These are phyloP conservation scores for Paramormyrops kingsleyae DNA, from an alignment of 2,113 vertebrate species.

Conservation along the genomic window DNA sequence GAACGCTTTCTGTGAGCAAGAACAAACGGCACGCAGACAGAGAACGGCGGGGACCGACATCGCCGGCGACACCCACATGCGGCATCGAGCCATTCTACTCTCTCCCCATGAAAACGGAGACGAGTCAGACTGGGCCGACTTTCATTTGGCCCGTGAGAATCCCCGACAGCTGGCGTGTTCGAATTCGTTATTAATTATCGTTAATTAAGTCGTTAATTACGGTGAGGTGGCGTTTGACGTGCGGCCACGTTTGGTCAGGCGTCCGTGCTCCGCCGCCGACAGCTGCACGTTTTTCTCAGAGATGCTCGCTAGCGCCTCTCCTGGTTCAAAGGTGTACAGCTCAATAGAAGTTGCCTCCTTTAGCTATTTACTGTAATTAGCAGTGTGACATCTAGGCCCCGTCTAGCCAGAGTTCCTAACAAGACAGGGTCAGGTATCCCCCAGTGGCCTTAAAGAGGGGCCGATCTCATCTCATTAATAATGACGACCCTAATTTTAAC, in stretches of 20 bases:
- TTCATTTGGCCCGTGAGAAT: not conserved
- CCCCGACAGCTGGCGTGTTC: not conserved
- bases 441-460: not conserved
- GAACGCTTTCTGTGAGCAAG: slow-evolving; percentile 96
- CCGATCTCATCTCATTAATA: not conserved
- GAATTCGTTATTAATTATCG: not conserved
- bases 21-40: slow-evolving; percentile 59
- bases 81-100: not conserved
- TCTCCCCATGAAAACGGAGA: not conserved
- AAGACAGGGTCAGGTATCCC: not conserved
- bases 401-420: not conserved
- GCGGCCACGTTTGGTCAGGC: not conserved
- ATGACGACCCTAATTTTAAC: slow-evolving; percentile 2
- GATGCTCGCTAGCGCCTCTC: not conserved
- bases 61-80: slow-evolving; percentile 24
- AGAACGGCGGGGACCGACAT: slow-evolving; percentile 41
- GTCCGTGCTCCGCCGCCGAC: not conserved
- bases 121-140: not conserved
- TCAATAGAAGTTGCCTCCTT: not conserved
- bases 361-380: not conserved
- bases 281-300: not conserved
- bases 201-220: not conserved
- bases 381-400: not conserved
- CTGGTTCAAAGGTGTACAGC: not conserved
- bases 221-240: not conserved